A percentile compares a stretch with the other conserved stretches of the same genome.
Conservation (phyloP, 2,797 vertebrate genomes). For the Rhinichthys osculus region DNA sequence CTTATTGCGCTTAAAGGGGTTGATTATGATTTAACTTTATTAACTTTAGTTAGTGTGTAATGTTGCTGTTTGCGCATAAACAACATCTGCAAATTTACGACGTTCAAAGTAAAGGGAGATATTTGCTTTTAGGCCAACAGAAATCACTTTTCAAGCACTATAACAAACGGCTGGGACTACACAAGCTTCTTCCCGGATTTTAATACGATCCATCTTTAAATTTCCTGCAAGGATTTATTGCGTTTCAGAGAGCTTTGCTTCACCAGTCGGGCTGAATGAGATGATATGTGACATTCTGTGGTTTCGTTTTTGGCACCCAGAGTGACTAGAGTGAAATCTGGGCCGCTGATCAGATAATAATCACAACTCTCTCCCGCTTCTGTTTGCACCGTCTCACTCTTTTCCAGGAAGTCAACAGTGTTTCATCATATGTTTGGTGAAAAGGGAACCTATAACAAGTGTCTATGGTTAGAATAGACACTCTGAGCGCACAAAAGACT, state of each 20-base stretch:
- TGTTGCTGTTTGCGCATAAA: no score
- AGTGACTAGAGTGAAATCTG: slow-evolving; percentile 14
- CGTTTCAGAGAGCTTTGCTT: background rate
- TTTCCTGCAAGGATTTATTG: background rate
- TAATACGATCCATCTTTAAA: background rate
- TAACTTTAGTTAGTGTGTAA: no score
- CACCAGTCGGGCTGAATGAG: background rate
- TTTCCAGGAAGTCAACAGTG: slow-evolving; percentile 1
- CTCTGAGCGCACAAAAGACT: background rate
- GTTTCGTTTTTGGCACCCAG: background rate
- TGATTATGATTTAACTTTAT: no score
- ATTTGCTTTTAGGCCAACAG: no score
- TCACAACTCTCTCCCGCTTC: background rate
- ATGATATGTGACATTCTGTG: background rate
- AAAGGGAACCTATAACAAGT: background rate
- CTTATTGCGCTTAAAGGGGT: no score
- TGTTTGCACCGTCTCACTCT: background rate
- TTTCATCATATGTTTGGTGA: slow-evolving; percentile 13
- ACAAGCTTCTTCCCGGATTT: background rate
- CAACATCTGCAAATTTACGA: no score
- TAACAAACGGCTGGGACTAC: no score
- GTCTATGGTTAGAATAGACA: background rate
- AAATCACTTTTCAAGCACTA: no score
- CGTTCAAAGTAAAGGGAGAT: no score
- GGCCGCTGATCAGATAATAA: slow-evolving; percentile 3